phyloP scores from a whole-genome alignment of 2,113 vertebrate species.

The Acrocephalus kingi region DNA sequence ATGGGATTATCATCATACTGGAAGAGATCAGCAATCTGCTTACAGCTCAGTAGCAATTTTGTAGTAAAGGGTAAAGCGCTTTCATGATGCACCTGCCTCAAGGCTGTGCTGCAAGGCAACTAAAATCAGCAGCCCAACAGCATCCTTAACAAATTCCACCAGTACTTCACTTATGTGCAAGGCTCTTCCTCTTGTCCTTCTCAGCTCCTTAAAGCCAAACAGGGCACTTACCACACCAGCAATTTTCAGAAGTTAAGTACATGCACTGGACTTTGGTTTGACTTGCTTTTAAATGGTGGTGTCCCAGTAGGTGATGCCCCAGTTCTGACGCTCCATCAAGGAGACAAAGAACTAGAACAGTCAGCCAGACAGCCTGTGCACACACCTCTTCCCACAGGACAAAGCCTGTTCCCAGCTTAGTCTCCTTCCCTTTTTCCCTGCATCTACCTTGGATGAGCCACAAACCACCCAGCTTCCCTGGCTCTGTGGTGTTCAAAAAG shows the following conservation, averaged over 20 bases:
- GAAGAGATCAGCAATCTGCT: neutral
- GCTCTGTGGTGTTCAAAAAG: neutral
- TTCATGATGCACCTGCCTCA: neutral
- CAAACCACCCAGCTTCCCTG: neutral
- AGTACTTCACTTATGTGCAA: rapidly evolving
- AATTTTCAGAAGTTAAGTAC: neutral
- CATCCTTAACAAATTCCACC: neutral
- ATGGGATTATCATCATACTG: neutral
- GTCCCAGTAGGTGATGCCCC: neutral
- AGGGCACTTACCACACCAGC: neutral
- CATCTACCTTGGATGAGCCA: neutral
- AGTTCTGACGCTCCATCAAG: conserved; percentile 6
- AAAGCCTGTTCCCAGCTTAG: neutral
- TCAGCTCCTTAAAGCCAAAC: neutral
- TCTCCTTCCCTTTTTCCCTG: neutral
- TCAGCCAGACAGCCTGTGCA: neutral
- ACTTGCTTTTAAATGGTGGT: neutral
- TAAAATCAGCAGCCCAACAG: neutral
- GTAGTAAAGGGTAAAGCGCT: neutral
- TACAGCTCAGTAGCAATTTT: neutral
- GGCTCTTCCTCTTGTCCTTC: neutral
- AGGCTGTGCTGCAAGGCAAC: neutral
- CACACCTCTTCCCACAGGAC: neutral
- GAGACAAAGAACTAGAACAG: conserved; percentile 42
- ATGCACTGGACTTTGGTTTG: neutral